These are phyloP conservation scores for Hydropotes inermis DNA, from an alignment of 2,113 vertebrate species.

Conservation along the genomic window DNA sequence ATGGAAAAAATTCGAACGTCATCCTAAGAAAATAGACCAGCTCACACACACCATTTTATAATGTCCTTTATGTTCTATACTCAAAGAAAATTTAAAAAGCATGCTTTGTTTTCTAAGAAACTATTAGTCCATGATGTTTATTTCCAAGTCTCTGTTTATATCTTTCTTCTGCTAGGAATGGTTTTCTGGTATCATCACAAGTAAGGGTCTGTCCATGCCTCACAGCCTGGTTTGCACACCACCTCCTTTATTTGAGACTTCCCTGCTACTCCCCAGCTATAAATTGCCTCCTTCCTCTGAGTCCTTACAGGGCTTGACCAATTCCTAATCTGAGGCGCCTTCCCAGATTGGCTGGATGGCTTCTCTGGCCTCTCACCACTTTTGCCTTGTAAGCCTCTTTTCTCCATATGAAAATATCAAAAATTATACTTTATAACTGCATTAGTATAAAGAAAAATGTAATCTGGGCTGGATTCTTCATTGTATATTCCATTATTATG, in stretches of 20 bases:
- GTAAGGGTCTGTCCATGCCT: not conserved
- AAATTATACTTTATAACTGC: not conserved
- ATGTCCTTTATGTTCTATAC: not conserved
- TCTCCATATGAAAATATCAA: not conserved
- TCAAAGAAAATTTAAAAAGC: not conserved
- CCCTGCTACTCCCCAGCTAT: not conserved
- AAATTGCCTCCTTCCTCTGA: not conserved
- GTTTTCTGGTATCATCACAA: not conserved
- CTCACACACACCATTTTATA: not conserved
- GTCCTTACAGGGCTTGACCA: fast-evolving
- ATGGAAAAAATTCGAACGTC: not conserved
- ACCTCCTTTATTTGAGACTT: not conserved
- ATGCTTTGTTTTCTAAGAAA: not conserved
- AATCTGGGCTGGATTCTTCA: not conserved
- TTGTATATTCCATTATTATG: not conserved
- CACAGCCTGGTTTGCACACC: not conserved
- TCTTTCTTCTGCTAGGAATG: not conserved
- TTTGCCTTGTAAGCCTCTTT: not conserved
- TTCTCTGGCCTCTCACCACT: not conserved
- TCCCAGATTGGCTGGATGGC: not conserved
- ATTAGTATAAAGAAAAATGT: not conserved
- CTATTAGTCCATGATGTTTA: not conserved
- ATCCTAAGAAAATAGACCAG: not conserved
- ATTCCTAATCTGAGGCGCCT: fast-evolving
- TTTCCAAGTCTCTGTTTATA: not conserved